Evolutionary conservation across 2,888 invertebrate genomes (phyloP).

Genomic region (Diaperis boleti): DNA sequence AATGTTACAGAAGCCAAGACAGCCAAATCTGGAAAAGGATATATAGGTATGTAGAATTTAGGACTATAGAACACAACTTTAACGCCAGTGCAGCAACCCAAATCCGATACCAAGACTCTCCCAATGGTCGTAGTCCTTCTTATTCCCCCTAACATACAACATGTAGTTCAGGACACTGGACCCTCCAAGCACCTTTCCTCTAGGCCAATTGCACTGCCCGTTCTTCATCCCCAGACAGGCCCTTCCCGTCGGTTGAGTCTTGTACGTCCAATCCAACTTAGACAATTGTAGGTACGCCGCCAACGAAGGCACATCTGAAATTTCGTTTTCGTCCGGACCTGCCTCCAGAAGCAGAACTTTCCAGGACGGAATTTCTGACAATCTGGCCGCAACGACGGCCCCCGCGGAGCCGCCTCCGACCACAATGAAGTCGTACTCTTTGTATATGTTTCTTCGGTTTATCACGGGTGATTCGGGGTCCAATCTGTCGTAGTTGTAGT

Average conservation of each 20-base stretch:
- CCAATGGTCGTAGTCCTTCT: slow-evolving; percentile 78
- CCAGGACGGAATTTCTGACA: slow-evolving; percentile 66
- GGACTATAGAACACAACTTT: too few species aligned
- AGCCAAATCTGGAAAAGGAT: too few species aligned
- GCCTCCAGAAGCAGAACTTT: slow-evolving; percentile 58
- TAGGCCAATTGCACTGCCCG: slow-evolving; percentile 64
- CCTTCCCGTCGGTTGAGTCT: slow-evolving; percentile 58
- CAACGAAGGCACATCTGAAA: slow-evolving; percentile 61
- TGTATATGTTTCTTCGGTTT: slow-evolving; percentile 73
- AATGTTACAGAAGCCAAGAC: too few species aligned
- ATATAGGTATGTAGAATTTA: too few species aligned
- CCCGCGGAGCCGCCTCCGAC: slow-evolving; percentile 69
- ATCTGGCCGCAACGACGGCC: slow-evolving; percentile 67
- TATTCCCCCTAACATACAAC: slow-evolving; percentile 72
- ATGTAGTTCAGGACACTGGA: slow-evolving; percentile 62
- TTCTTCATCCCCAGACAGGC: slow-evolving; percentile 38
- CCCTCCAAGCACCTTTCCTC: slow-evolving; percentile 72
- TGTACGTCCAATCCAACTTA: slow-evolving; percentile 65
- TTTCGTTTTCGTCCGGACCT: slow-evolving; percentile 60
- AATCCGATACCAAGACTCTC: slow-evolving; percentile 66
- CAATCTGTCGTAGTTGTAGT: neutral
- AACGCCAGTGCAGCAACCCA: too few species aligned
- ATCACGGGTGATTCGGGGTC: slow-evolving; percentile 80
- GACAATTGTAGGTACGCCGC: slow-evolving; percentile 62
- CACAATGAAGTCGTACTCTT: slow-evolving; percentile 65